These are phyloP conservation scores for Laterallus jamaicensis DNA, from an alignment of 2,113 vertebrate species.

Conservation along the genomic window DNA sequence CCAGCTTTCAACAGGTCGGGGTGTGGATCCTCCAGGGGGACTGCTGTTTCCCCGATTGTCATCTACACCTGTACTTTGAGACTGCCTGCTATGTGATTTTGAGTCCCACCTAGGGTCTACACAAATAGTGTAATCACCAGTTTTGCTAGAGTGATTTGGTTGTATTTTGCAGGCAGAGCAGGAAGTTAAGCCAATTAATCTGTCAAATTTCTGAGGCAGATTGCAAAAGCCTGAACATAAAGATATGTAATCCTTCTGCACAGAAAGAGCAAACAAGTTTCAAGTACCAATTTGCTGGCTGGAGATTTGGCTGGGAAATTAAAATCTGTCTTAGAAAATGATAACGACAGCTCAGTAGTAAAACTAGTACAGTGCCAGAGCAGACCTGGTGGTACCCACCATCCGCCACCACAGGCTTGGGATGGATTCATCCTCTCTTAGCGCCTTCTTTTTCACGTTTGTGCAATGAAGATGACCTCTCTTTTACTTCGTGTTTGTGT, in stretches of 20 bases:
- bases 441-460: background rate
- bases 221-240: background rate
- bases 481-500: background rate
- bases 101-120: background rate
- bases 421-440: background rate
- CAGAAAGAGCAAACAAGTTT: background rate
- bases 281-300: background rate
- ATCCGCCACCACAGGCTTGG: background rate
- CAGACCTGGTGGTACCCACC: background rate
- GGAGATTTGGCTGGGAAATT: background rate
- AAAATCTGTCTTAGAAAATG: background rate
- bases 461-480: background rate
- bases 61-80: background rate
- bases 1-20: background rate
- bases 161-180: background rate
- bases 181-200: background rate
- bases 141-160: background rate
- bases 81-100: background rate
- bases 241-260: background rate
- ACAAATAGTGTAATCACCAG: background rate
- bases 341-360: too few relatives aligned
- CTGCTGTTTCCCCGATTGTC: background rate
- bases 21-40: background rate
- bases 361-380: background rate
- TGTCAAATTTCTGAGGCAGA: background rate